Percentiles rank a stretch among this genome's conserved stretches.
These are phyloP conservation scores for Leptopilina myrica DNA, from an alignment of 2,888 invertebrate genomes.

Conservation along the genomic window DNA sequence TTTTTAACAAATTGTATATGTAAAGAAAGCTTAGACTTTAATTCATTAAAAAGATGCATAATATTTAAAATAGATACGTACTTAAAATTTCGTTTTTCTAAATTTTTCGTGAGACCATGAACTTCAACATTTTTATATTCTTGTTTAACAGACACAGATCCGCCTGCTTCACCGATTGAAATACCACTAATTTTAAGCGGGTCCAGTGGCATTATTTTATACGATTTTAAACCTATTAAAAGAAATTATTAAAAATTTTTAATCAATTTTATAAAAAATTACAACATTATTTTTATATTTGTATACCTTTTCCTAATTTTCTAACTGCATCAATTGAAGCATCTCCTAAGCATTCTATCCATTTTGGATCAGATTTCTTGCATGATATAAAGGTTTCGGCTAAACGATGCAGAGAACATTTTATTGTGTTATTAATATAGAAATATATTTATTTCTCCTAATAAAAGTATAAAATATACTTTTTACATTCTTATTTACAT, in stretches of 20 bases:
- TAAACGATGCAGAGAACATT: constrained; percentile 70
- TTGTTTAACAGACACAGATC: constrained; percentile 83
- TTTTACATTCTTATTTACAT: too few relatives aligned
- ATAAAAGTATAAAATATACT: too few relatives aligned
- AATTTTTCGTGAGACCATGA: constrained; percentile 80
- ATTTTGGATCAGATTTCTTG: constrained; percentile 78
- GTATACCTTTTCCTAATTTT: constrained; percentile 79
- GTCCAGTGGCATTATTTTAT: constrained; percentile 81
- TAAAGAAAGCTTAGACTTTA: not conserved
- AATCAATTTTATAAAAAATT: not conserved
- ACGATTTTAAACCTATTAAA: constrained; percentile 79
- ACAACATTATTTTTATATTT: too few relatives aligned
- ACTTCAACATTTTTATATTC: constrained; percentile 83
- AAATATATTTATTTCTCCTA: too few relatives aligned
- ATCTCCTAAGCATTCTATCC: constrained; percentile 80
- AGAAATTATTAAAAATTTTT: not conserved
- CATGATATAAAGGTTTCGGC: constrained; percentile 81
- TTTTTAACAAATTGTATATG: not conserved
- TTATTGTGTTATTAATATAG: too few relatives aligned
- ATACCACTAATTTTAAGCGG: constrained; percentile 79
- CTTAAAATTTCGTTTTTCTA: constrained; percentile 79
- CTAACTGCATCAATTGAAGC: constrained; percentile 80
- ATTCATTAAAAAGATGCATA: not conserved
- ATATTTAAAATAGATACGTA: constrained; percentile 67
- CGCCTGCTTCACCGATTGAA: constrained; percentile 77